Evolutionary conservation across 1,140 invertebrate genomes (phyloP).

Genomic region (Drosophila elegans): DNA sequence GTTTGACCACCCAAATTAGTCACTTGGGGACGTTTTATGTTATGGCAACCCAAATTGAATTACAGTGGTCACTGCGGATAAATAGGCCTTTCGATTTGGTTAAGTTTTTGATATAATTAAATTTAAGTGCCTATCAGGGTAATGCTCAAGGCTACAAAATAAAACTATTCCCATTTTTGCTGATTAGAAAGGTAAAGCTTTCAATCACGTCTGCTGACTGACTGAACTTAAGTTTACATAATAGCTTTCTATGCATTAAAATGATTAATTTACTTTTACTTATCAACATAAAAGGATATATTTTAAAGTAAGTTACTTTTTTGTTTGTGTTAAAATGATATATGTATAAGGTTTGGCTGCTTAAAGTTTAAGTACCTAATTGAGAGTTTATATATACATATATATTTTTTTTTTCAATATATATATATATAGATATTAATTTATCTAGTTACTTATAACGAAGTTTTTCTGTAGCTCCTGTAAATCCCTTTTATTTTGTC

Average conservation of each 20-base stretch:
- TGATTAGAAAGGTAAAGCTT: background rate
- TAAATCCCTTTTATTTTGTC: slow-evolving; percentile 28
- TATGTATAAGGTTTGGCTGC: too few species aligned
- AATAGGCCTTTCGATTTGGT: background rate
- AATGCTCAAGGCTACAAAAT: background rate
- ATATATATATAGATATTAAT: too few species aligned
- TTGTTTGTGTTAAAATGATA: too few species aligned
- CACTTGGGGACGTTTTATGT: slow-evolving; percentile 39
- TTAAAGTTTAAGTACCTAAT: too few species aligned
- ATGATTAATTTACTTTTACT: too few species aligned
- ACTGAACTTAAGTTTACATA: too few species aligned
- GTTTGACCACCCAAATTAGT: slow-evolving; percentile 30
- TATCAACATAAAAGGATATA: too few species aligned
- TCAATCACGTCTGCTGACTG: background rate
- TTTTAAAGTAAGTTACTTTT: too few species aligned
- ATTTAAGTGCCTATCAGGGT: background rate
- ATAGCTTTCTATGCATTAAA: background rate
- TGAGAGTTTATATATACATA: too few species aligned
- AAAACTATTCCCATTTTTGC: too few species aligned
- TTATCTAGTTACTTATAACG: too few species aligned
- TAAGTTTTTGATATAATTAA: background rate
- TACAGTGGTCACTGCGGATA: slow-evolving; percentile 1
- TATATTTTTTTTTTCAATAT: too few species aligned
- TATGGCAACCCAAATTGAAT: slow-evolving; percentile 3
- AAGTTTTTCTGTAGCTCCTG: slow-evolving; percentile 5